These are phyloP conservation scores for Apolygus lucorum DNA, from an alignment of 1,140 invertebrate species.

Conservation along the genomic window DNA sequence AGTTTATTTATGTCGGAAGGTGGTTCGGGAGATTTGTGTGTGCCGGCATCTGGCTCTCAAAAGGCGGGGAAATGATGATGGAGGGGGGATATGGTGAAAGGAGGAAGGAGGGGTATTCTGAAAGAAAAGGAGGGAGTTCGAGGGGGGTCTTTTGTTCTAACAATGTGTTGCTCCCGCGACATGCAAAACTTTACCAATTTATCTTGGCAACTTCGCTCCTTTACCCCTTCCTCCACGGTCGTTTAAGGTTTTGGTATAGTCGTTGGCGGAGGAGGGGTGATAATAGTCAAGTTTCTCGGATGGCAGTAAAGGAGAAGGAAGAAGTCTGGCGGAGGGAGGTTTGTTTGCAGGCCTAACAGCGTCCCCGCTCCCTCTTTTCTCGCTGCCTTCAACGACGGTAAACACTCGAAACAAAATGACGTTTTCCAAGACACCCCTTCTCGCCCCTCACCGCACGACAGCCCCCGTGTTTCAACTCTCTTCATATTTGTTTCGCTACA, in stretches of 20 bases:
- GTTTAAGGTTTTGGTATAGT: no score
- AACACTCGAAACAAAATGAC: slow-evolving; percentile 22
- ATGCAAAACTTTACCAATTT: slow-evolving; percentile 21
- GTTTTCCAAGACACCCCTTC: slow-evolving; percentile 3
- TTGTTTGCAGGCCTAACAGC: not conserved
- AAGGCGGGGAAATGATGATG: not conserved
- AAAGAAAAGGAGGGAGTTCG: not conserved
- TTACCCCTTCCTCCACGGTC: not conserved
- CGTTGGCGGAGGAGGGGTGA: no score
- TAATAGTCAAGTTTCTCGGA: no score
- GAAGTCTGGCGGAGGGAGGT: slow-evolving; percentile 9
- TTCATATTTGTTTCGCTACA: not conserved
- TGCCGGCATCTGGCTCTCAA: not conserved
- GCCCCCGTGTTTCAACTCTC: not conserved
- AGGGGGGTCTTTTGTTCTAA: slow-evolving; percentile 18
- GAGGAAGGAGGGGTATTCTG: not conserved
- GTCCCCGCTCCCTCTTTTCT: not conserved
- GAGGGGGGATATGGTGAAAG: no score
- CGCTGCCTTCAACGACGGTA: not conserved
- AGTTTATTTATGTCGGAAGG: not conserved
- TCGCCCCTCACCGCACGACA: not conserved
- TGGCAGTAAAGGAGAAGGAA: not conserved
- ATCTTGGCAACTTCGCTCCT: not conserved
- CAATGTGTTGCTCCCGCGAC: slow-evolving; percentile 16
- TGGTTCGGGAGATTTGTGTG: not conserved